Evolutionary conservation across 1,140 invertebrate species (phyloP), one percentile per base, ranked within the genome.

Genomic region (Trichonephila clavata): DNA sequence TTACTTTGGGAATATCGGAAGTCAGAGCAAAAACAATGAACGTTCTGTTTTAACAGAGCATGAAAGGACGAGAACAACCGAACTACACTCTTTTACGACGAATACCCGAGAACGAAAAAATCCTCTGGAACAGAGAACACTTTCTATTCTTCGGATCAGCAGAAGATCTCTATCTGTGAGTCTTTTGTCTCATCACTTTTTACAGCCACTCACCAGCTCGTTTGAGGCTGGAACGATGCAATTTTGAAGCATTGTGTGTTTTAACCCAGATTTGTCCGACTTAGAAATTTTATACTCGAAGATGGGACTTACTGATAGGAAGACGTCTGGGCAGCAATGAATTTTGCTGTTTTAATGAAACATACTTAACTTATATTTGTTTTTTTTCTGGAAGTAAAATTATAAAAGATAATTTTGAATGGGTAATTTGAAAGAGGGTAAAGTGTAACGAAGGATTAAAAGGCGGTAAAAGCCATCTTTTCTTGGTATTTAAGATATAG

Each of bases 41-140:
- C 24, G 71, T 39, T 77, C 71, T 77, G 71, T 77, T 39, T 77
- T 77, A 77, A 77, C 71, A 77, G 71, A 77, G 71, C 71, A 77
- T 77, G 71, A 77, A 77, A 77, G 16, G 2, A 77, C 71, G 27
- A n/a, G n/a, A 77, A 77, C 5, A 77, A 39, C 27, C 18, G 27
- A 77, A 32, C 71, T 32, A 0, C 32, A 39, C 24, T 39, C 24
- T 32, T 77, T 77, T 39, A 39, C 24, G 71, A 77, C 32, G 71
- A 39, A 77, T 32, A 39, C 71, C 71, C 16, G 18, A 27, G 71
- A 77, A 77, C 71, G 71, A 77, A 77, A 77, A 32, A 77, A 32
- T 77, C 27, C n/a, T 10, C 1, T 77, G 14, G 71, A 77, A 77
- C 21, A 63, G 32, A 77, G 71, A 77, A 77, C 27, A 27, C 27